Base-by-base conservation (phyloP, 2,888 invertebrate genomes). In the Hyposoter didymator region DNA sequence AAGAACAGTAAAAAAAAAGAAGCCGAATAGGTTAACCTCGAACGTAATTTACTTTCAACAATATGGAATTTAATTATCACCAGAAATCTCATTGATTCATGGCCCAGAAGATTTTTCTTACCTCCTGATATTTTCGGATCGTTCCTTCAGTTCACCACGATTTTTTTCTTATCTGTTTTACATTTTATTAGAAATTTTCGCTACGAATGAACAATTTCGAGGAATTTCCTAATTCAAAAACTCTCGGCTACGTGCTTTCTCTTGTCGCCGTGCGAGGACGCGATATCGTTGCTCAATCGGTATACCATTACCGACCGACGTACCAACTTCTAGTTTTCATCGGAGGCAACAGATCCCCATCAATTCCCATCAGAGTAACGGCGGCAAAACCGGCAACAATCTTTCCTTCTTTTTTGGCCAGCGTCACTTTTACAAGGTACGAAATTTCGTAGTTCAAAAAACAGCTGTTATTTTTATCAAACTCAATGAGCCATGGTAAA, bases 21-120 rank as follows among this genome's bases (percentile, higher is more conserved):
- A 59, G 22, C 28, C n/a, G n/a, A 19, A 55, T 22, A 28, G 73
- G 43, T 55, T 73, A 73, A 73, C 73, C 73, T 73, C 73, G 39
- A 73, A 73, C 39, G 14, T 39, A 14, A 19, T n/a, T 55, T 5
- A 35, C 22, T 43, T 43, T 39, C 14, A 35, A 39, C 52, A n/a
- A 19, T 55, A 55, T 17, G 39, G 39, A 59, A 73, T 32, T 22
- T 4, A 55, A 12, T 22, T 55, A n/a, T 35, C 35, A 5, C 12
- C 12, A 47, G 22, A 28, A 17, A 28, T 69, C 17, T 6, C 17
- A 28, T 28, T 19, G 17, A 0, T 47, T 28, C 45, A 6, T 28
- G 22, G 28, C 14, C 7, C 6, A 28, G 17, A 39, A 17, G 1
- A 43, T 22, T 69, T 17, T 73, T 73, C 35, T 59, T 73, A 73